Base-by-base conservation (phyloP, 1,140 invertebrate species). In the Glossosoma conforme region DNA sequence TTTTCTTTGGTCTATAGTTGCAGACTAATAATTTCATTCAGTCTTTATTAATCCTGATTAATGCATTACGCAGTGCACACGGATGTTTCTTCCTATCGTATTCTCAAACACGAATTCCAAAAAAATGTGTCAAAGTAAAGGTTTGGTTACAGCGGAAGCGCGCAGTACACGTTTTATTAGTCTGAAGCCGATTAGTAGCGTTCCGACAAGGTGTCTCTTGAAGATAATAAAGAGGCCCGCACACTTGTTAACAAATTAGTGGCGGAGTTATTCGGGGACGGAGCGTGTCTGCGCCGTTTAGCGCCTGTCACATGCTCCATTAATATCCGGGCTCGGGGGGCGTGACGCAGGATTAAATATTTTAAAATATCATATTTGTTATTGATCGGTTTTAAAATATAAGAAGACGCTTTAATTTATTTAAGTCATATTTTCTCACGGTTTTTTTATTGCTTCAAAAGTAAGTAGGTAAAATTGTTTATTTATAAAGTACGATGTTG, bases 191-290 rank as follows among this genome's bases (percentile, higher is more conserved):
- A 45, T 32, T 21, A 48, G 38, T 48, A 48, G 25, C 40, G 30
- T 32, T 40, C 25, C 45, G 37, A 44, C 48, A 42, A 52, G 50
- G 44, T 52, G 55, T 44, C 55, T n/a, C 14, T 33, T 15, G 3
- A 11, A n/a, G 6, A 21, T 40, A 33, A 33, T 11, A 36, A 47
- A 15, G 35, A n/a, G 33, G 35, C 13, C 61, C 62, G 56, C 64
- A 65, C 64, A 65, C 64, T 69, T 68, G 67, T 69, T 68, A 68
- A 69, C 65, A 61, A 69, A 73, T 70, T 69, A 69, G 61, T 69
- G 63, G 65, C 60, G 8, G 48, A 50, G 49, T 42, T 44, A 49
- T 54, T 44, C 30, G 36, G 44, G 44, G 28, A 60, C 65, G 62
- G 62, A 56, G 44, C 32, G 53, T 51, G 60, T 64, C 62, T 64